These are phyloP conservation scores for Tetropium fuscum DNA, from an alignment of 2,888 invertebrate genomes.

Conservation along the genomic window DNA sequence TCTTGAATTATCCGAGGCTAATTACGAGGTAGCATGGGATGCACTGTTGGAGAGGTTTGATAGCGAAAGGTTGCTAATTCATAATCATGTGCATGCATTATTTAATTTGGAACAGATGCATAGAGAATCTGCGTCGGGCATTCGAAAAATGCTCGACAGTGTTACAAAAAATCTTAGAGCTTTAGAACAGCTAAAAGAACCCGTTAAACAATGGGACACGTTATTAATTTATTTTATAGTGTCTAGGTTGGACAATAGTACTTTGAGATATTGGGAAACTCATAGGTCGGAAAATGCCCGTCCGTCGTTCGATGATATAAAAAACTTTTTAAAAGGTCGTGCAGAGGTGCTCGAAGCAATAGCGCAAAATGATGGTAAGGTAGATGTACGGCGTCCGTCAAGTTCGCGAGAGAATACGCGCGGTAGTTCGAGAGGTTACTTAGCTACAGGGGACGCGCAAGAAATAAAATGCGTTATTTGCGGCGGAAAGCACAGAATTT, in stretches of 20 bases:
- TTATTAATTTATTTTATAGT: conserved; percentile 3
- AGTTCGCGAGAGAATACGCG: too few relatives aligned
- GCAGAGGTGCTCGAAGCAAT: conserved; percentile 19
- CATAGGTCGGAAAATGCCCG: neutral
- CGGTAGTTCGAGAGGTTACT: too few relatives aligned
- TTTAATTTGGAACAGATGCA: conserved; percentile 13
- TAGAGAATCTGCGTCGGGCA: conserved; percentile 1
- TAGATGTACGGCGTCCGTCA: too few relatives aligned
- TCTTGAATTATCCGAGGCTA: conserved; percentile 30
- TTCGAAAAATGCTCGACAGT: conserved; percentile 23
- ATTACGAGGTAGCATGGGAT: conserved; percentile 33
- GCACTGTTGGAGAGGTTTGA: conserved; percentile 29
- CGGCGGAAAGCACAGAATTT: conserved; percentile 6
- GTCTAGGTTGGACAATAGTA: conserved; percentile 2
- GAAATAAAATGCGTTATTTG: neutral
- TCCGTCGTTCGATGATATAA: conserved; percentile 4
- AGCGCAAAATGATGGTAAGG: conserved; percentile 6
- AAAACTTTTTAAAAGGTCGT: conserved; percentile 12
- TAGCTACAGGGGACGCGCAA: neutral
- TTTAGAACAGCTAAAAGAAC: conserved; percentile 19
- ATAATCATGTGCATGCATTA: conserved; percentile 30
- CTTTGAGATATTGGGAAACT: conserved; percentile 11
- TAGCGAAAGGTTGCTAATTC: conserved; percentile 29
- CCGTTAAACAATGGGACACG: conserved; percentile 15
- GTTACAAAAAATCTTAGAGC: conserved; percentile 27